Evolutionary conservation across 2,113 vertebrate genomes (phyloP).

Genomic region (Erythrolamprus reginae): DNA sequence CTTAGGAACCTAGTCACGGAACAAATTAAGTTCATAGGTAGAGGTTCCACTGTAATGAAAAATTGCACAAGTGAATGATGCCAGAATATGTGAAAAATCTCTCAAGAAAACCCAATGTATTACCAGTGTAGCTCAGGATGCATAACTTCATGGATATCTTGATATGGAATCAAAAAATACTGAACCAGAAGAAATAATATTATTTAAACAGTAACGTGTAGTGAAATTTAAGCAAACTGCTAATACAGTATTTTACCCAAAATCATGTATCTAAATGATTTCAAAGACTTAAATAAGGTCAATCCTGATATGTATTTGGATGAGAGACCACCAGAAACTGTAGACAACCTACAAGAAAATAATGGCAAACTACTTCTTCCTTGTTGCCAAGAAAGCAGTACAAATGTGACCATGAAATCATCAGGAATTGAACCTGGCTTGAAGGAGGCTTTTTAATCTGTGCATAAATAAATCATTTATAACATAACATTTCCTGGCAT

Average conservation of each 20-base stretch:
- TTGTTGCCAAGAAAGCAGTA: neutral
- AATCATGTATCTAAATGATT: neutral
- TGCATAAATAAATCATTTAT: too few species aligned
- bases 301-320: neutral
- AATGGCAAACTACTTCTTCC: neutral
- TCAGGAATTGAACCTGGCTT: neutral
- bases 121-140: neutral
- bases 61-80: constrained; percentile 6
- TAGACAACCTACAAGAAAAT: neutral
- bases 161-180: neutral
- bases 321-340: neutral
- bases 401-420: neutral
- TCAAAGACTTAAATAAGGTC: neutral
- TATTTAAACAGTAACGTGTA: neutral
- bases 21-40: too few species aligned
- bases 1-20: too few species aligned
- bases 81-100: neutral
- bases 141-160: neutral
- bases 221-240: too few species aligned
- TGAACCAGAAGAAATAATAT: neutral
- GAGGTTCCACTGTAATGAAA: constrained; percentile 39
- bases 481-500: neutral
- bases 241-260: neutral
- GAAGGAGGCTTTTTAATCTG: neutral
- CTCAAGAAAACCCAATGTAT: neutral